Evolutionary conservation across 2,888 invertebrate species (phyloP).

Genomic region (Sphecodes monilicornis): DNA sequence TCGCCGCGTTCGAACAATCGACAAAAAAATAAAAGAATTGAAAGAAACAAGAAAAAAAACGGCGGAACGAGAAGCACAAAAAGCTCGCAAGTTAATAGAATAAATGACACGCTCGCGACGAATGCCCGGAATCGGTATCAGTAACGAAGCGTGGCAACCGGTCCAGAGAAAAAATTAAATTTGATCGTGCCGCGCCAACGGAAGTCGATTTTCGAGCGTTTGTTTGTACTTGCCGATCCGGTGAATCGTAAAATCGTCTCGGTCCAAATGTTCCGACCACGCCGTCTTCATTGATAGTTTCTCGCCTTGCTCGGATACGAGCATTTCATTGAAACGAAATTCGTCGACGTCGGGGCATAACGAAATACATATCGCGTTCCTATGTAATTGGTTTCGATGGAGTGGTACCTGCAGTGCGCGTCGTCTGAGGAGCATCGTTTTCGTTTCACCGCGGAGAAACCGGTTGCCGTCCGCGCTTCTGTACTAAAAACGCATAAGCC

Average conservation of each 20-base stretch:
- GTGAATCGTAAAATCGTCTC: background rate
- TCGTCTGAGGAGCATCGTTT: background rate
- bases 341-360: background rate
- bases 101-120: conserved; percentile 76
- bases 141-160: conserved; percentile 69
- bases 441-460: background rate
- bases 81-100: conserved; percentile 73
- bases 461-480: conserved; percentile 1
- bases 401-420: background rate
- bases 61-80: background rate
- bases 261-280: background rate
- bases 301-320: conserved; percentile 25
- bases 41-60: background rate
- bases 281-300: conserved; percentile 30
- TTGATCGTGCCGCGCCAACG: conserved; percentile 17
- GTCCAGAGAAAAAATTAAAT: conserved; percentile 55
- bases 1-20: conserved; percentile 28
- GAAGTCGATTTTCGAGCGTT: background rate
- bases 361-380: conserved; percentile 13
- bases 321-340: conserved; percentile 23
- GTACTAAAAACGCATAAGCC: background rate
- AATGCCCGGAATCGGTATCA: conserved; percentile 58
- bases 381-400: conserved; percentile 29
- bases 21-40: too few relatives aligned
- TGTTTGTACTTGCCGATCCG: background rate